Conservation (phyloP, 2,113 vertebrate genomes). For the Hemiscyllium ocellatum region DNA sequence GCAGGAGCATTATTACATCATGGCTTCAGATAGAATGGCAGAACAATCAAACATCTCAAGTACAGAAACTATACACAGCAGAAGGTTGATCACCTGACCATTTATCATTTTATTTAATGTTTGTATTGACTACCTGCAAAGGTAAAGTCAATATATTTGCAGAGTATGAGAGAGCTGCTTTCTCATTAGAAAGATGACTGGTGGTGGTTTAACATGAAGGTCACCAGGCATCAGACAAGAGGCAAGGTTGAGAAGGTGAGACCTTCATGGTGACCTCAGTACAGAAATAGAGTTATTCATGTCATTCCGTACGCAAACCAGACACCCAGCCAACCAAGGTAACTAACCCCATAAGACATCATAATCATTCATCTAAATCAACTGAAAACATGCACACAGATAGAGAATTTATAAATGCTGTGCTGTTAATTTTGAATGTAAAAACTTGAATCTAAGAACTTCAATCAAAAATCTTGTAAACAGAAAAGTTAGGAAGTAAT, state of each 20-base stretch:
- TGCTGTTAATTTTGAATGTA: background rate
- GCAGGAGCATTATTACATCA: background rate
- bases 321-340: too few species aligned
- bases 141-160: background rate
- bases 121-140: background rate
- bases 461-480: background rate
- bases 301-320: too few species aligned
- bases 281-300: too few species aligned
- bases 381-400: too few species aligned
- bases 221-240: too few species aligned
- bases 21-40: background rate
- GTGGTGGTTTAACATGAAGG: too few species aligned
- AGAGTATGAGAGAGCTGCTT: too few species aligned
- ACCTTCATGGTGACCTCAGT: too few species aligned
- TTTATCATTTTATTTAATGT: background rate
- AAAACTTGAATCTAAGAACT: background rate
- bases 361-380: too few species aligned
- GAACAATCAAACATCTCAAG: background rate
- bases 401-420: background rate
- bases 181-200: too few species aligned
- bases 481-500: background rate
- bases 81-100: background rate
- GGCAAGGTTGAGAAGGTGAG: too few species aligned
- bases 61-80: background rate
- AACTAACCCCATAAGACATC: too few species aligned